Conservation (phyloP, 1,140 invertebrate species). For the Hycleus phaleratus region DNA sequence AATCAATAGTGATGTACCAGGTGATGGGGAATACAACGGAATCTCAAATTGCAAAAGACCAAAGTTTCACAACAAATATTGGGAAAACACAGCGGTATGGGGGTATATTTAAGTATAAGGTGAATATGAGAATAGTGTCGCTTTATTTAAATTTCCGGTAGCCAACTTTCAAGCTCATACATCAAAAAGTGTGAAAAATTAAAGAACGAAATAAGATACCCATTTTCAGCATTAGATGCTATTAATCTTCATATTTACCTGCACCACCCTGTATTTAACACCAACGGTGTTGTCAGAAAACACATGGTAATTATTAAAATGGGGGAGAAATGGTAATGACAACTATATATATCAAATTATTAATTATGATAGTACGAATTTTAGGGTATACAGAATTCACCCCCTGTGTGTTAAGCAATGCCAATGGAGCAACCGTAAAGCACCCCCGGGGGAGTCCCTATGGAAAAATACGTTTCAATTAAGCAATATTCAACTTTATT, state of each 20-base stretch:
- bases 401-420: background rate
- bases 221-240: conserved; percentile 6
- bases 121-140: too few species aligned
- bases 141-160: background rate
- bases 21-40: too few species aligned
- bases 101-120: too few species aligned
- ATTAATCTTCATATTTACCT: conserved; percentile 14
- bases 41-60: too few species aligned
- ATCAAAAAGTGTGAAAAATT: conserved; percentile 10
- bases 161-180: background rate
- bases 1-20: too few species aligned
- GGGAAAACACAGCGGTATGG: too few species aligned
- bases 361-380: conserved; percentile 22
- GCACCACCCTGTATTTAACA: background rate
- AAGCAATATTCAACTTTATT: background rate
- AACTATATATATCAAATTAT: conserved; percentile 29
- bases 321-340: conserved; percentile 27
- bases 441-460: background rate
- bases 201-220: conserved; percentile 13
- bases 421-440: background rate
- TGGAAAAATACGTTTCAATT: background rate
- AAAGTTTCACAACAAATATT: too few species aligned
- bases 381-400: background rate
- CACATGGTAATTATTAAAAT: conserved; percentile 12
- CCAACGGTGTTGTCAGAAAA: conserved; percentile 13